Base-by-base conservation (phyloP, 1,140 invertebrate species). In the Dendrolimus kikuchii region DNA sequence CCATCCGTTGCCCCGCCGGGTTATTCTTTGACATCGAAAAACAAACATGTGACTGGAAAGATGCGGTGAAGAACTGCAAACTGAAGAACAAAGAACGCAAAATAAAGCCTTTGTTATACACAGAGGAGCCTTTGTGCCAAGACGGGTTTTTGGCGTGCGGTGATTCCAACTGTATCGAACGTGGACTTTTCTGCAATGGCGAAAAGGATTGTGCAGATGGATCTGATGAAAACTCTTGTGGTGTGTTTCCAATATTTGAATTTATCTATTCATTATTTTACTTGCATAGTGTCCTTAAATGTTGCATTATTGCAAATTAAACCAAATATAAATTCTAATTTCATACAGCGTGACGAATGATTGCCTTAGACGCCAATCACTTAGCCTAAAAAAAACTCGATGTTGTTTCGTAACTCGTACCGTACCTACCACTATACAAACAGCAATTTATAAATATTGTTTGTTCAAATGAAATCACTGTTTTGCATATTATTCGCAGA, bases 41-140 rank as follows among this genome's bases (percentile, higher is more conserved):
- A 81, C 96, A 98, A 86, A 98, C 96, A 4, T 98, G 96, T 77
- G 95, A 98, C 77, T 98, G 96, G 96, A 98, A 97, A 79, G 94
- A 93, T 59, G 91, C 95, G 4, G 96, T 98, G 0, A 96, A 96
- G 79, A 98, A 98, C 80, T 98, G 96, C 86, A 95, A 95, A 71
- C 84, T 95, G 70, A 97, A 96, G 88, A 96, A 93, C 83, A 96
- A 96, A 79, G 95, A 96, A 74, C 92, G 94, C 56, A 96, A 96
- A 79, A 92, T 95, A 7, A 96, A 96, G 78, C 96, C 96, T 51
- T 88, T 96, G 55, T 87, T 98, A 4, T 94, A 94, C 85, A 98
- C 96, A 4, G 95, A 97, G 64, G 96, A 98, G 76, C 96, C 96
- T 4, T 89, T 98, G 36, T 98, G 96, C 80, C 91, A 92, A 74